These are phyloP conservation scores for Hystrix brachyura DNA, from an alignment of 2,113 vertebrate genomes.

Conservation along the genomic window DNA sequence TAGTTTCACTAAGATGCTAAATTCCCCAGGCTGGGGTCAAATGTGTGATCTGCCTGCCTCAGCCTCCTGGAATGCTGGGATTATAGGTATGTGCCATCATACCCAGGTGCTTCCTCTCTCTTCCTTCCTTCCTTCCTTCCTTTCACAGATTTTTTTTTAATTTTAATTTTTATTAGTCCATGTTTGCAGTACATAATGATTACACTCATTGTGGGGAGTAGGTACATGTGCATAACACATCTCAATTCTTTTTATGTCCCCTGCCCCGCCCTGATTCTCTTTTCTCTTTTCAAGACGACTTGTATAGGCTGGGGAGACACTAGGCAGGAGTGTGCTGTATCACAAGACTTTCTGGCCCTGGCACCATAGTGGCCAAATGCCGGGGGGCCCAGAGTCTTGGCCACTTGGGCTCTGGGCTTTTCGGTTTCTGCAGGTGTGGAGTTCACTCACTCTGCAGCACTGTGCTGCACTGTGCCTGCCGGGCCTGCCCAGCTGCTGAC, in stretches of 20 bases:
- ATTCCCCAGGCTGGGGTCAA: not conserved
- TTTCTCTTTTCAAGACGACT: not conserved
- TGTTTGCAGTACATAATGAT: not conserved
- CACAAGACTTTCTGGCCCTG: not conserved
- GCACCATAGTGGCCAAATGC: not conserved
- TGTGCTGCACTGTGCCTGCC: not conserved
- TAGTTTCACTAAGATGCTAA: not conserved
- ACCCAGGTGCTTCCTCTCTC: not conserved
- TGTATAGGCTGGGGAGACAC: not conserved
- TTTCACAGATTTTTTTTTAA: not conserved
- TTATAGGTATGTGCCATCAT: not conserved
- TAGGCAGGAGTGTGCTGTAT: not conserved
- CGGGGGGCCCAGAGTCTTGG: not conserved
- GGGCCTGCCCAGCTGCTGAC: not conserved
- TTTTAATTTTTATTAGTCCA: not conserved
- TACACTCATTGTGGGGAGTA: not conserved
- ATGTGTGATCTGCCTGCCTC: not conserved
- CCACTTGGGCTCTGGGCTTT: not conserved
- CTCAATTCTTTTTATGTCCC: not conserved
- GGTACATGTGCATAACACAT: not conserved
- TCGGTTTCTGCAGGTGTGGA: not conserved
- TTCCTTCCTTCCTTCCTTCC: not conserved
- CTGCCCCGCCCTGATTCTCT: not conserved
- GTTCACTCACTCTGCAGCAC: not conserved
- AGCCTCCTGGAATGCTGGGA: not conserved